A percentile compares a stretch with the other conserved stretches of the same genome.
phyloP scores from a whole-genome alignment of 2,888 invertebrate genomes.

The Timandra comae region DNA sequence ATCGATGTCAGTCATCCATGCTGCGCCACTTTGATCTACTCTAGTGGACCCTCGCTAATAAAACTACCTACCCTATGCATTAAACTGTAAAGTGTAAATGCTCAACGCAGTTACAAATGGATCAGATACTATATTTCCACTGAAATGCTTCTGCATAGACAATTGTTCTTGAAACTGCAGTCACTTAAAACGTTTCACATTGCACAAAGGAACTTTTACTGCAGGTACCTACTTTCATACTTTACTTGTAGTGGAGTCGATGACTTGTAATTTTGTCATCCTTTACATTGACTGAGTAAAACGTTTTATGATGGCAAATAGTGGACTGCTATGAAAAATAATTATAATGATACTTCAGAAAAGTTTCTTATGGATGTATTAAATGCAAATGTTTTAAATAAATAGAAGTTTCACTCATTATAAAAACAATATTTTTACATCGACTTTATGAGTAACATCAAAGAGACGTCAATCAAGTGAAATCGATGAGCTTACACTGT shows the following conservation, averaged over 20 bases:
- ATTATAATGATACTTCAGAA: no score
- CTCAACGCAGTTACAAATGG: no score
- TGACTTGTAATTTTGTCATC: conserved; percentile 33
- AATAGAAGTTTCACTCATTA: no score
- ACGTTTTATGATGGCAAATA: no score
- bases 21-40: conserved; percentile 19
- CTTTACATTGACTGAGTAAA: conserved; percentile 18
- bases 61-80: conserved; percentile 20
- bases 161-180: conserved; percentile 59
- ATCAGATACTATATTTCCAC: conserved; percentile 1
- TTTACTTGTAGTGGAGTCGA: conserved; percentile 26
- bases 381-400: no score
- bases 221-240: conserved; percentile 33
- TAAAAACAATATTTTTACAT: no score
- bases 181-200: conserved; percentile 62
- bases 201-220: conserved; percentile 60
- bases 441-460: no score
- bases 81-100: conserved; percentile 10
- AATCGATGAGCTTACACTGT: no score
- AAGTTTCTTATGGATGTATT: no score
- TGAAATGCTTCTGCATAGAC: conserved; percentile 25
- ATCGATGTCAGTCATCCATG: conserved; percentile 16
- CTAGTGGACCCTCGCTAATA: conserved; percentile 20
- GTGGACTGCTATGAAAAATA: no score
- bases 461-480: no score